Conservation (phyloP, 2,113 vertebrate species). For the Agelaius tricolor region DNA sequence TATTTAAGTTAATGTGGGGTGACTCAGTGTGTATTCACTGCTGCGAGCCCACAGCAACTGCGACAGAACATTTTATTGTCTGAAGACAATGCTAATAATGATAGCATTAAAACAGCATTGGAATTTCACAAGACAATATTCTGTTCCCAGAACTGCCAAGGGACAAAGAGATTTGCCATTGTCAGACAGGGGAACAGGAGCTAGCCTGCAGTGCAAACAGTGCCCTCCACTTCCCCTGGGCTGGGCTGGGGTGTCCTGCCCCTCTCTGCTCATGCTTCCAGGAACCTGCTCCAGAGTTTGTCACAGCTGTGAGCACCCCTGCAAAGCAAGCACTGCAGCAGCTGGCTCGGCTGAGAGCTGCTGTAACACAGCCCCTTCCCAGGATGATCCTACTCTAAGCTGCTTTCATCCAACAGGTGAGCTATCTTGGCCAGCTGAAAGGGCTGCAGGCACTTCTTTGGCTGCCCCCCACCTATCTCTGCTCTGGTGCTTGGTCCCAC, state of each 20-base stretch:
- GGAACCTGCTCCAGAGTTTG: background rate
- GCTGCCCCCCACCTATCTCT: fast-evolving
- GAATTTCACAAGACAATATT: background rate
- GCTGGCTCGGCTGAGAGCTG: background rate
- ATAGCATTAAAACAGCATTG: background rate
- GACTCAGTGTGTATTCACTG: slow-evolving; percentile 25
- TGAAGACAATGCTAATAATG: slow-evolving; percentile 27
- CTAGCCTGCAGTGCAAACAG: background rate
- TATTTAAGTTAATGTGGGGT: background rate
- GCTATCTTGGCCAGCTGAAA: background rate
- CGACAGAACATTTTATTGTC: background rate
- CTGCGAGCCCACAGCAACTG: background rate
- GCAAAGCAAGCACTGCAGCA: background rate
- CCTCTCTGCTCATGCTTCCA: background rate
- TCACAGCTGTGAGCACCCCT: fast-evolving
- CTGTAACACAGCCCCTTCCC: background rate
- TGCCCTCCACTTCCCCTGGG: fast-evolving
- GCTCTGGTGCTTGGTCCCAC: background rate
- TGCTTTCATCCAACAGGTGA: background rate
- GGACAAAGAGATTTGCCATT: background rate
- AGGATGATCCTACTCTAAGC: background rate
- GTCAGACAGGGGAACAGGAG: background rate
- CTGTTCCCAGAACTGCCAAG: background rate
- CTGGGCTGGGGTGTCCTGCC: background rate
- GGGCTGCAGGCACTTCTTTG: fast-evolving